A percentile compares a stretch with the other conserved stretches of the same genome.
These are phyloP conservation scores for Eupithecia inturbata DNA, from an alignment of 2,888 invertebrate species.

Conservation along the genomic window DNA sequence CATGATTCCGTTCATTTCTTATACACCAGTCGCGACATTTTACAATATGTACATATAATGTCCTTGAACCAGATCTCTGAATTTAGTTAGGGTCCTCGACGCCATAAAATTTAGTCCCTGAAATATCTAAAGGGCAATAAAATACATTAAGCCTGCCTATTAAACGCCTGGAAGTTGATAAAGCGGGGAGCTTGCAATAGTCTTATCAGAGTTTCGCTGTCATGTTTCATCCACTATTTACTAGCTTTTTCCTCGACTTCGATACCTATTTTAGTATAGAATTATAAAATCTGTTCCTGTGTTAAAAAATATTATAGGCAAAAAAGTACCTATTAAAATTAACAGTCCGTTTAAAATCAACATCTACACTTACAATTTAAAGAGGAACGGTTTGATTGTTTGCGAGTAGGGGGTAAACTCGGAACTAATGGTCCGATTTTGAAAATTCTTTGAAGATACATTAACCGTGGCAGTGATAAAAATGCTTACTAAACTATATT, in stretches of 20 bases:
- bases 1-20: background rate
- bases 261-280: no score
- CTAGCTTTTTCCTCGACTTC: background rate
- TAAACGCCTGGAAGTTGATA: conserved; percentile 50
- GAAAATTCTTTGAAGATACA: no score
- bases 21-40: background rate
- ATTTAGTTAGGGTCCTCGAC: conserved; percentile 41
- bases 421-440: no score
- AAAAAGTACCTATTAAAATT: no score
- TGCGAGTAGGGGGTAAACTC: no score
- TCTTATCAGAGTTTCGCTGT: conserved; percentile 49
- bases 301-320: no score
- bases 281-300: no score
- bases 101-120: conserved; percentile 46
- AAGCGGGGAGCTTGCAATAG: conserved; percentile 51
- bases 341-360: no score
- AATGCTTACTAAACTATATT: no score
- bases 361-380: no score
- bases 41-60: conserved; percentile 6
- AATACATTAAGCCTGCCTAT: conserved; percentile 53
- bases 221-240: conserved; percentile 6
- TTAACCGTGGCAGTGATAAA: no score
- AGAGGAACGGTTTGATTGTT: no score
- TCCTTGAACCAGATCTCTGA: conserved; percentile 4
- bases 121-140: conserved; percentile 51